Evolutionary conservation across 2,888 invertebrate genomes (phyloP).

Genomic region (Hemithea aestivaria): DNA sequence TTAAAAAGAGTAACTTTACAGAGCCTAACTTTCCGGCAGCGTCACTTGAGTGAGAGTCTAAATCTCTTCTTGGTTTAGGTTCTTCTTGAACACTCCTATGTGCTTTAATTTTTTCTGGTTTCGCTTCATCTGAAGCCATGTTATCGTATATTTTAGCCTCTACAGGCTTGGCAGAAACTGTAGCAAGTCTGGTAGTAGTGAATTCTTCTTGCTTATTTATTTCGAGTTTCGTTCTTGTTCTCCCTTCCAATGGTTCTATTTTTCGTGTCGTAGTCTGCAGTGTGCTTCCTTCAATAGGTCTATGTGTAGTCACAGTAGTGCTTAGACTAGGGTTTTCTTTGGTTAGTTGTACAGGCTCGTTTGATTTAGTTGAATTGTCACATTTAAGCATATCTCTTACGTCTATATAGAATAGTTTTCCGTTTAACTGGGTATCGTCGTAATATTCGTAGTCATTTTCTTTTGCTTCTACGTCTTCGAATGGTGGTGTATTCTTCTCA

Average conservation of each 20-base stretch:
- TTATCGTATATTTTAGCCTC: constrained; percentile 47
- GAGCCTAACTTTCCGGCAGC: constrained; percentile 36
- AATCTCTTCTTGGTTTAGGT: constrained; percentile 8
- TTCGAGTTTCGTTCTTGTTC: constrained; percentile 23
- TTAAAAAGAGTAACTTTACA: constrained; percentile 33
- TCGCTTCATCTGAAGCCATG: constrained; percentile 69
- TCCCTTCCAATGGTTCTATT: constrained; percentile 16
- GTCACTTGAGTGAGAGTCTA: constrained; percentile 28
- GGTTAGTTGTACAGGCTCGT: constrained; percentile 5
- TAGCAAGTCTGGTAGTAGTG: constrained; percentile 61
- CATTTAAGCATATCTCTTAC: constrained; percentile 60
- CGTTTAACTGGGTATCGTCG: constrained; percentile 62
- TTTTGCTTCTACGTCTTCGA: constrained; percentile 37
- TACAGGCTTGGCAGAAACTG: constrained; percentile 63
- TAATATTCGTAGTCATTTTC: constrained; percentile 64
- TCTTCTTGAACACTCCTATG: constrained; percentile 53
- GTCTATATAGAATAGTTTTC: constrained; percentile 65
- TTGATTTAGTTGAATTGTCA: constrained; percentile 9
- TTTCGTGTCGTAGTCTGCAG: constrained; percentile 21
- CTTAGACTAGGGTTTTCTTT: constrained; percentile 18
- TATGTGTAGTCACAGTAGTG: constrained; percentile 11
- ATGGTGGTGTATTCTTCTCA: constrained; percentile 35
- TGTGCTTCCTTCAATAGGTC: too few relatives aligned
- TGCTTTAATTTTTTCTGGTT: constrained; percentile 57
- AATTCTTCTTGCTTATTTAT: constrained; percentile 28